Evolutionary conservation across 2,888 invertebrate species (phyloP).

Genomic region (Pteria penguin): DNA sequence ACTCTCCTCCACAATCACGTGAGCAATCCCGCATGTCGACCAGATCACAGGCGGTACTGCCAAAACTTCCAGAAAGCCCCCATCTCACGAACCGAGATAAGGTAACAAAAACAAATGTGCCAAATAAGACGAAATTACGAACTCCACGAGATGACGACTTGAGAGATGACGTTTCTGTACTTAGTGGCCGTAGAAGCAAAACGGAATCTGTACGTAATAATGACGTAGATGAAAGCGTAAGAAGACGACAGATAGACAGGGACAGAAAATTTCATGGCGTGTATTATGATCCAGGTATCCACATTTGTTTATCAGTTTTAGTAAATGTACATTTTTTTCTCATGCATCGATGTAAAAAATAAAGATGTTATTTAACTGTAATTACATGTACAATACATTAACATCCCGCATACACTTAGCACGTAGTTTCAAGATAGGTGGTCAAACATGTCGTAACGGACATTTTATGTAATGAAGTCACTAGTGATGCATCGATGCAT

Average conservation of each 20-base stretch:
- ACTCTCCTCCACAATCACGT: constrained; percentile 36
- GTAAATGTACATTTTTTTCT: too few relatives aligned
- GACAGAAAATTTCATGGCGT: constrained; percentile 30
- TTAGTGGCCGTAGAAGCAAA: neutral
- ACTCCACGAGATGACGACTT: neutral
- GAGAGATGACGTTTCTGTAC: neutral
- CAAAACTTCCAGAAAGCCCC: constrained; percentile 38
- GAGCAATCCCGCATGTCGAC: constrained; percentile 18
- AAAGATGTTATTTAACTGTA: too few relatives aligned
- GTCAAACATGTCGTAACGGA: too few relatives aligned
- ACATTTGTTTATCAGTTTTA: too few relatives aligned
- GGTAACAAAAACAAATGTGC: neutral
- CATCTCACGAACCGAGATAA: constrained; percentile 13
- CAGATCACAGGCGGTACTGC: constrained; percentile 17
- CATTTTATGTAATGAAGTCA: too few relatives aligned
- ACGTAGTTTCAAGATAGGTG: too few relatives aligned
- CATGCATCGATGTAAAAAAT: too few relatives aligned
- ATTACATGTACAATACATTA: too few relatives aligned
- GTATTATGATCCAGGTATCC: constrained; percentile 38
- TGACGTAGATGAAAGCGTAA: neutral
- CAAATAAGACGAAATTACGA: neutral
- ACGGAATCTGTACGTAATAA: neutral
- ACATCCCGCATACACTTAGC: too few relatives aligned
- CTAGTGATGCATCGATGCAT: too few relatives aligned
- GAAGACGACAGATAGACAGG: constrained; percentile 1